Conservation (phyloP, 2,797 vertebrate species). For the Paedocypris micromegethes region DNA sequence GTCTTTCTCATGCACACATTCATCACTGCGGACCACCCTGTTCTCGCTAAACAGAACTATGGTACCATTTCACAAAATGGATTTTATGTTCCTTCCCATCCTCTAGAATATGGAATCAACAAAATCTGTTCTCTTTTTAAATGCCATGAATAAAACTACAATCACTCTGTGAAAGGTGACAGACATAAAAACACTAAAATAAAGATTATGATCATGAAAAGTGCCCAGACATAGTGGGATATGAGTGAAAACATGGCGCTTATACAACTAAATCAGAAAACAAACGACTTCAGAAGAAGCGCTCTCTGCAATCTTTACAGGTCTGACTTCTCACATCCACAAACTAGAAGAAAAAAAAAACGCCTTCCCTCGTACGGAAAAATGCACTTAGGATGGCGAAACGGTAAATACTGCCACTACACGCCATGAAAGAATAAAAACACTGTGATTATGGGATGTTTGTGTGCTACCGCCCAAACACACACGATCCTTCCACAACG, state of each 20-base stretch:
- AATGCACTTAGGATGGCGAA: conserved; percentile 36
- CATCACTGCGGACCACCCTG: conserved; percentile 2
- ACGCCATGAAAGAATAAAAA: background rate
- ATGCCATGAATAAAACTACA: conserved; percentile 11
- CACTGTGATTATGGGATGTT: no score
- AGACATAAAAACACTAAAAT: no score
- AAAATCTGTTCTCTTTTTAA: conserved; percentile 19
- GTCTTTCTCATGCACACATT: conserved; percentile 1
- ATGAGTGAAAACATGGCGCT: conserved; percentile 14
- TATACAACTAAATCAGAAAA: no score
- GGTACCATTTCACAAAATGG: conserved; percentile 33
- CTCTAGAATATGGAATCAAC: conserved; percentile 34
- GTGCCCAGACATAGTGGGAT: conserved; percentile 26
- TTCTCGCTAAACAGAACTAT: conserved; percentile 37
- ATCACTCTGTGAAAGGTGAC: conserved; percentile 22
- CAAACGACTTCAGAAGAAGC: no score
- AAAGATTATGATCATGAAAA: background rate
- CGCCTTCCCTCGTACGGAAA: conserved; percentile 36
- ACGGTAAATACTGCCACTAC: conserved; percentile 20
- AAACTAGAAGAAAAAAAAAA: background rate
- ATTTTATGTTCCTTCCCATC: conserved; percentile 1
- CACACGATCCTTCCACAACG: no score
- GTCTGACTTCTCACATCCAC: background rate
- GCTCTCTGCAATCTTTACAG: no score
- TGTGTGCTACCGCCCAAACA: no score